A percentile compares a stretch with the other conserved stretches of the same genome.
phyloP scores from a whole-genome alignment of 2,113 vertebrate genomes.

The Microcebus murinus region DNA sequence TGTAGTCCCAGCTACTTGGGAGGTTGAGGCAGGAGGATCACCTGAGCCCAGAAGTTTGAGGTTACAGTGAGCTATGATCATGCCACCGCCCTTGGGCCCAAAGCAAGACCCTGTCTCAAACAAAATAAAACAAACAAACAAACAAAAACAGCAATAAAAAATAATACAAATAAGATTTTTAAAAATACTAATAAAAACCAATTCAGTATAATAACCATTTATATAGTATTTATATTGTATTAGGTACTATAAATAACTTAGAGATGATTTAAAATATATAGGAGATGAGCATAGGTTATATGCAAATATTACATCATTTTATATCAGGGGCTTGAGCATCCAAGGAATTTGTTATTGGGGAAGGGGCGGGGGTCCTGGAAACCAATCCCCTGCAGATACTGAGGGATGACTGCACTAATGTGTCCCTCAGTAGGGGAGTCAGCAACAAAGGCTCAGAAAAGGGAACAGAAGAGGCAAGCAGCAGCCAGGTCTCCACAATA shows the following conservation, averaged over 20 bases:
- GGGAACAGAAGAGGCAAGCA: neutral
- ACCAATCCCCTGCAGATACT: neutral
- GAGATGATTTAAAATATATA: neutral
- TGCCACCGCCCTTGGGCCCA: neutral
- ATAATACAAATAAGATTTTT: too few relatives aligned
- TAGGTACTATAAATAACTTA: too few relatives aligned
- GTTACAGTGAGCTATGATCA: neutral
- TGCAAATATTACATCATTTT: neutral
- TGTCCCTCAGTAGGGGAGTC: neutral
- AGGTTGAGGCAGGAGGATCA: neutral
- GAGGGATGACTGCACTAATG: neutral
- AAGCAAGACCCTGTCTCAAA: neutral
- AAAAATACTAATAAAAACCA: too few relatives aligned
- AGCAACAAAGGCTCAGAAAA: conserved; percentile 13
- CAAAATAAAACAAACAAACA: neutral
- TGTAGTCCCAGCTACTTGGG: neutral
- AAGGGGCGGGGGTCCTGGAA: neutral
- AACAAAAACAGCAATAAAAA: too few relatives aligned
- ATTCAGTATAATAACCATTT: too few relatives aligned
- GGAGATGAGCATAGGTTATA: neutral
- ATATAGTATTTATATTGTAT: too few relatives aligned
- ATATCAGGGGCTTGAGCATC: neutral
- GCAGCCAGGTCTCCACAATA: neutral
- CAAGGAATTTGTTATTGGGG: neutral
- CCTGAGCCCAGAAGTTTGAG: neutral